Conservation (phyloP, 2,888 invertebrate genomes). For the Elysia crispata region DNA sequence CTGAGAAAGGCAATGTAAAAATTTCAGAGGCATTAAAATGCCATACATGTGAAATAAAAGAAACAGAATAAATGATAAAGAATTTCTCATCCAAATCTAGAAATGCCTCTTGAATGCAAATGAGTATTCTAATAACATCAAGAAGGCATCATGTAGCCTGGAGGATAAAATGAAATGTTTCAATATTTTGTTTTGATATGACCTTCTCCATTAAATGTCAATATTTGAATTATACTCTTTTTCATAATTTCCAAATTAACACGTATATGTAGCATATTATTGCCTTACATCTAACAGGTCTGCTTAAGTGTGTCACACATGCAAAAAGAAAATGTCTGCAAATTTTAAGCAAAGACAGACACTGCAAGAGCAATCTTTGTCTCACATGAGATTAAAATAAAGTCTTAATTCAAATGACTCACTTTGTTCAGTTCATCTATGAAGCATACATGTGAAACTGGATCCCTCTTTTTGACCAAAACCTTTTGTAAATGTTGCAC, state of each 20-base stretch:
- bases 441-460: slow-evolving; percentile 80
- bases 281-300: background rate
- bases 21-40: background rate
- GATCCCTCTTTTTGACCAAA: slow-evolving; percentile 79
- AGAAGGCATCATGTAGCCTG: no score
- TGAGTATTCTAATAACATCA: no score
- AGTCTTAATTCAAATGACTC: slow-evolving; percentile 25
- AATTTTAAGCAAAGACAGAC: background rate
- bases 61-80: background rate
- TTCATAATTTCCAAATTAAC: background rate
- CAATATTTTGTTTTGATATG: no score
- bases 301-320: background rate
- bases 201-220: no score
- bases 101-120: background rate
- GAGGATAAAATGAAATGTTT: no score
- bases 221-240: no score
- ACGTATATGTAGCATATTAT: no score
- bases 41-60: background rate
- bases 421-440: slow-evolving; percentile 80
- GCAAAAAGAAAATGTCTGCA: background rate
- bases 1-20: background rate
- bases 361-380: no score
- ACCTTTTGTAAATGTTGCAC: slow-evolving; percentile 79
- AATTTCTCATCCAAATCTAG: no score
- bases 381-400: no score